Percentiles rank a stretch among this genome's conserved stretches.
These are phyloP conservation scores for Adoxophyes honmai DNA, from an alignment of 1,140 invertebrate species.

Conservation along the genomic window DNA sequence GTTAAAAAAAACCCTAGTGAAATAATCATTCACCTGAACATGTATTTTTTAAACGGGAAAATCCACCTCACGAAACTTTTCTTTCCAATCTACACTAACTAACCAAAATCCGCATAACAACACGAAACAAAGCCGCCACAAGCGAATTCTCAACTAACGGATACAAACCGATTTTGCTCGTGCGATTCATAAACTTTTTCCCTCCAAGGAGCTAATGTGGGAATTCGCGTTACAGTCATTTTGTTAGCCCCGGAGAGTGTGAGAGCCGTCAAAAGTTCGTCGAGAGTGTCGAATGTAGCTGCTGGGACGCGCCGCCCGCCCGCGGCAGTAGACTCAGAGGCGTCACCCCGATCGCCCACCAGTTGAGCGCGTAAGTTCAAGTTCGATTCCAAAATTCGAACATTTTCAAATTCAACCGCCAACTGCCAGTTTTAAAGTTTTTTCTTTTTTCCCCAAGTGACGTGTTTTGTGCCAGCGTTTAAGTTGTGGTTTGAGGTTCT, in stretches of 20 bases:
- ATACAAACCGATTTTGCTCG: not conserved
- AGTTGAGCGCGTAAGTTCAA: conserved; percentile 47
- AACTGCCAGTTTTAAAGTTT: not conserved
- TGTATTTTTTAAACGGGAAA: too few relatives aligned
- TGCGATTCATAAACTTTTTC: not conserved
- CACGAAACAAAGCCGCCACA: too few relatives aligned
- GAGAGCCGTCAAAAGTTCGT: not conserved
- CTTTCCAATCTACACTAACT: too few relatives aligned
- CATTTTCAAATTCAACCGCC: not conserved
- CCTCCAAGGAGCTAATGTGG: not conserved
- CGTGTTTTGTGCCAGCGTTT: conserved; percentile 9
- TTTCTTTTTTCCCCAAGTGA: not conserved
- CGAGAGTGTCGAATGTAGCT: not conserved
- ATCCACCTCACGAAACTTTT: too few relatives aligned
- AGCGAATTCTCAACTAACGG: too few relatives aligned
- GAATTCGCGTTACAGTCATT: not conserved
- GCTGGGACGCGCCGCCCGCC: conserved; percentile 21
- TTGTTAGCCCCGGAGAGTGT: not conserved
- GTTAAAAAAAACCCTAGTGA: too few relatives aligned
- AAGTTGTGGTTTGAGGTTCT: not conserved
- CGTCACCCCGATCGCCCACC: conserved; percentile 46
- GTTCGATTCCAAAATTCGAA: conserved; percentile 25
- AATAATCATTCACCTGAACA: too few relatives aligned
- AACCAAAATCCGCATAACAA: too few relatives aligned
- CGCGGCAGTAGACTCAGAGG: conserved; percentile 49